Base-by-base conservation (phyloP, 2,113 vertebrate genomes). In the Larimichthys polyactis region DNA sequence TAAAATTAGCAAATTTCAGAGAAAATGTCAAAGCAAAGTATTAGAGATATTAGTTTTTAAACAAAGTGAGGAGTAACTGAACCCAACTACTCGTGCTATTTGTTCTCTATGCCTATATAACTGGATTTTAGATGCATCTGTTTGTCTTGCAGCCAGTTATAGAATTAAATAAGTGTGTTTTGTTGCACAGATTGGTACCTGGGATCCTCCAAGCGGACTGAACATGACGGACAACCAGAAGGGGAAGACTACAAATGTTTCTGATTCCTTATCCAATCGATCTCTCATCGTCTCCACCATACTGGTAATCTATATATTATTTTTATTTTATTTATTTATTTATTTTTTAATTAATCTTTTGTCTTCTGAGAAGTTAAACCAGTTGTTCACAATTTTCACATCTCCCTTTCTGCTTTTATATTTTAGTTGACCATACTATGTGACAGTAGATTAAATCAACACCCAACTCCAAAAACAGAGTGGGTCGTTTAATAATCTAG, bases 221-320 rank as follows among this genome's bases (percentile, higher is more conserved):
- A 99, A 99, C 91, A 99, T 99, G 97, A 99, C 98, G 5, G 98
- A 99, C 86, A 97, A 94, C 94, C 98, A 99, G 92, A 99, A 96
- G 90, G 98, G 97, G 87, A 99, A 98, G 86, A 95, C 96, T 43
- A 92, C 96, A 2, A 99, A 99, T 71, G 96, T 99, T 84, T 98
- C 97, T 14, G 98, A 99, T 90, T 99, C 98, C 3, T 88, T 99
- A 68, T 97, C 97, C 77, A 99, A 99, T 90, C 96, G 98, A 19
- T 98, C 98, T 44, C 94, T 99, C 80, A 94, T 97, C 0, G 96
- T 99, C 77, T 99, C 98, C 46, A 99, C 97, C 63, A 98, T 99
- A 89, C 95, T 99, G 97, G 98, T 99, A 97, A 2, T 4, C 0
- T 4, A 65, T 5, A 4, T 32, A 32, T 32, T 3, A 27, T 27